Evolutionary conservation across 2,888 invertebrate species (phyloP).

Genomic region (Saturnia japonica): DNA sequence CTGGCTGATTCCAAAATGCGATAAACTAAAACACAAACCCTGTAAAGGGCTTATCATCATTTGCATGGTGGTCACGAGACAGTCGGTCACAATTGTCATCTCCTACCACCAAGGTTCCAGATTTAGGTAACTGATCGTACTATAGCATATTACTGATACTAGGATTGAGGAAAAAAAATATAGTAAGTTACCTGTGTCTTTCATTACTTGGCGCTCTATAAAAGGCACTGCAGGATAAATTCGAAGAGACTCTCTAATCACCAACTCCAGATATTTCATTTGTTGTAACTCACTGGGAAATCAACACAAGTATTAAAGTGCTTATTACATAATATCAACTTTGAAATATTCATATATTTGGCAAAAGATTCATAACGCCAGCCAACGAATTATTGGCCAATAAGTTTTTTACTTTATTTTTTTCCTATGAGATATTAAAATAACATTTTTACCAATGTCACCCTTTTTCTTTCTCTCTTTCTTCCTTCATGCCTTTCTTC

Average conservation of each 20-base stretch:
- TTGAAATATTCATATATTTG: background rate
- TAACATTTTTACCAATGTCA: too few relatives aligned
- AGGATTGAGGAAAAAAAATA: background rate
- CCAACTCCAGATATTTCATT: constrained; percentile 77
- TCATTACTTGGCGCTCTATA: constrained; percentile 58
- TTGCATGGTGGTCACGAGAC: too few relatives aligned
- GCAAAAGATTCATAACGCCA: background rate
- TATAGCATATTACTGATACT: background rate
- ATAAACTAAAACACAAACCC: too few relatives aligned
- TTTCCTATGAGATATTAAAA: too few relatives aligned
- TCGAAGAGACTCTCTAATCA: constrained; percentile 75
- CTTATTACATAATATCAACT: background rate
- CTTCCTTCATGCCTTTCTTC: too few relatives aligned
- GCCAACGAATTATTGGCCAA: background rate
- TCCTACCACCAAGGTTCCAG: too few relatives aligned
- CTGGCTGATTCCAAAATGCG: too few relatives aligned
- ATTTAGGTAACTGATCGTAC: background rate
- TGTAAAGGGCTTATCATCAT: too few relatives aligned
- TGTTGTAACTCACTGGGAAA: constrained; percentile 55
- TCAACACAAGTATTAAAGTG: background rate
- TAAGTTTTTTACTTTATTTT: background rate
- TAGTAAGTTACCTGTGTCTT: constrained; percentile 52
- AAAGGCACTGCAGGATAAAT: constrained; percentile 77
- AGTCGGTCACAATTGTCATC: too few relatives aligned
- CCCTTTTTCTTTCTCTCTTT: too few relatives aligned